Percentiles rank a stretch among this genome's conserved stretches.
These are phyloP conservation scores for Merluccius polli DNA, from an alignment of 2,797 vertebrate species.

Conservation along the genomic window DNA sequence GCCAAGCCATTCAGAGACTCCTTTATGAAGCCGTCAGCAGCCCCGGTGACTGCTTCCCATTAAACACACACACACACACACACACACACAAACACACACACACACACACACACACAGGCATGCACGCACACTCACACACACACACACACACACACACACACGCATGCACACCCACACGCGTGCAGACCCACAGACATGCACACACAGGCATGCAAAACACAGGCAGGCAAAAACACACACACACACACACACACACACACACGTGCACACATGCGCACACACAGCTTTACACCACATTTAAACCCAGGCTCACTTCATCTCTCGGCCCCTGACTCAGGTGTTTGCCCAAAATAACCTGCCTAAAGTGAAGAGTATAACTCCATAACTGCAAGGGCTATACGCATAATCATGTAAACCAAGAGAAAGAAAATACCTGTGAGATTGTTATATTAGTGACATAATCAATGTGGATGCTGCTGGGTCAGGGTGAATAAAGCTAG, in stretches of 20 bases:
- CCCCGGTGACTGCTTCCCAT: conserved; percentile 68
- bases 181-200: conserved; percentile 1
- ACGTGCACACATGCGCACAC: background rate
- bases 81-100: conserved; percentile 45
- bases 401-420: background rate
- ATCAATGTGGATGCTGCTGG: background rate
- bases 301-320: conserved; percentile 25
- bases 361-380: background rate
- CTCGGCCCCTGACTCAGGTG: background rate
- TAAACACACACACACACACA: conserved; percentile 48
- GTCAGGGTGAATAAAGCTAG: background rate
- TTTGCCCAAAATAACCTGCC: background rate
- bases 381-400: background rate
- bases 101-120: conserved; percentile 25
- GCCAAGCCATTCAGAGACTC: conserved; percentile 74
- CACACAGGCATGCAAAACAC: too few relatives aligned
- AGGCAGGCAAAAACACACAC: background rate
- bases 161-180: conserved; percentile 20
- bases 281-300: background rate
- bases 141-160: conserved; percentile 11
- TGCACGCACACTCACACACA: conserved; percentile 21
- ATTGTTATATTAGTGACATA: background rate
- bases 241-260: background rate
- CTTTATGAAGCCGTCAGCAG: conserved; percentile 75
- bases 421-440: background rate